A percentile compares a stretch with the other conserved stretches of the same genome.
These are phyloP conservation scores for Parnassius mnemosyne DNA, from an alignment of 2,888 invertebrate genomes.

Conservation along the genomic window DNA sequence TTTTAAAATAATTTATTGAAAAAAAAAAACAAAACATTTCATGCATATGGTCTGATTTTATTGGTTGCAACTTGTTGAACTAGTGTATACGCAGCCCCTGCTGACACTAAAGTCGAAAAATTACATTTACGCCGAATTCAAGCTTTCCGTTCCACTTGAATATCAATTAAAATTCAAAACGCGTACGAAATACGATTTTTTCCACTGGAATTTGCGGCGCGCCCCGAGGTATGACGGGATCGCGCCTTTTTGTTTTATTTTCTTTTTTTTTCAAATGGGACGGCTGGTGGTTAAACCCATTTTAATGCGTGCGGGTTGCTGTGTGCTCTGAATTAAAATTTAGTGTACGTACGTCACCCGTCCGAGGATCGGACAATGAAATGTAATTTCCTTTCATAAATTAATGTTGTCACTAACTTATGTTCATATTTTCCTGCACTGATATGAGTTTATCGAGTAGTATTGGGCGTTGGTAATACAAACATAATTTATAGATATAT, in stretches of 20 bases:
- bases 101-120: constrained; percentile 63
- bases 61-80: constrained; percentile 9
- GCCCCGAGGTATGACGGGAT: constrained; percentile 75
- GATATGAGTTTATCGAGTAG: constrained; percentile 26
- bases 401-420: constrained; percentile 32
- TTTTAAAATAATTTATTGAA: too few species aligned
- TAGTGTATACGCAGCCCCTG: constrained; percentile 28
- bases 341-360: constrained; percentile 50
- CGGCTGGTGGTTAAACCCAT: constrained; percentile 78
- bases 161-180: constrained; percentile 81
- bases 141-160: constrained; percentile 57
- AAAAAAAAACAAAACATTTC: neutral
- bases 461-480: too few species aligned
- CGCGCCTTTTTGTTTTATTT: constrained; percentile 74
- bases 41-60: neutral
- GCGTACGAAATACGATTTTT: constrained; percentile 81
- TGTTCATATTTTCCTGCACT: constrained; percentile 24
- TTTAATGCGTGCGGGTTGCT: constrained; percentile 78
- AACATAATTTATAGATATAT: too few species aligned
- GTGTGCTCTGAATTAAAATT: constrained; percentile 78
- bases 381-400: constrained; percentile 69
- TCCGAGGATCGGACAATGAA: constrained; percentile 64
- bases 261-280: constrained; percentile 73
- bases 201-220: constrained; percentile 78
- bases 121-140: constrained; percentile 50